Evolutionary conservation across 2,888 invertebrate genomes (phyloP).

Genomic region (Dexiosoma caninum): DNA sequence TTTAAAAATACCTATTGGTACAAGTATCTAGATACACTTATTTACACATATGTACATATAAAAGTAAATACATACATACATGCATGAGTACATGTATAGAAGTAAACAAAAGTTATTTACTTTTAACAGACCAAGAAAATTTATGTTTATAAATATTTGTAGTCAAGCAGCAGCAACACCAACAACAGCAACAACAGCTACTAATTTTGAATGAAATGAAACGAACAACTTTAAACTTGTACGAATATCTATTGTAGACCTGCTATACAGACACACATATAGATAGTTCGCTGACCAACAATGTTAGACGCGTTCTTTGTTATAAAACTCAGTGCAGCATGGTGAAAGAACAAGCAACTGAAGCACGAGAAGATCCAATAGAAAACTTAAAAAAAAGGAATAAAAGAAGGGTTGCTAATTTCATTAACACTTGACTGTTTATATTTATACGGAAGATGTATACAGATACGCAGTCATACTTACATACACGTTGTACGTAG

Average conservation of each 20-base stretch:
- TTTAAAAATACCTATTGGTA: background rate
- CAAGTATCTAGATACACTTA: background rate
- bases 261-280: background rate
- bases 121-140: constrained; percentile 49
- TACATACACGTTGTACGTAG: background rate
- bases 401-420: constrained; percentile 59
- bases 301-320: background rate
- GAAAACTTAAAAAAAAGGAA: background rate
- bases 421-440: constrained; percentile 60
- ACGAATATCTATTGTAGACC: constrained; percentile 15
- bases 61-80: background rate
- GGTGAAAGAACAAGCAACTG: background rate
- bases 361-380: background rate
- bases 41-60: background rate
- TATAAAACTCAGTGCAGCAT: constrained; percentile 42
- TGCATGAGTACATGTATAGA: background rate
- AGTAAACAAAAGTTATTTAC: constrained; percentile 41
- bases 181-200: constrained; percentile 5
- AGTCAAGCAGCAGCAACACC: background rate
- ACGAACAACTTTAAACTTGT: constrained; percentile 25
- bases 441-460: constrained; percentile 56
- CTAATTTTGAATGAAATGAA: constrained; percentile 15
- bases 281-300: constrained; percentile 13
- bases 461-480: too few relatives aligned
- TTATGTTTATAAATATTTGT: constrained; percentile 18